These are phyloP conservation scores for Camponotus floridanus DNA, from an alignment of 1,140 invertebrate genomes.

Conservation along the genomic window DNA sequence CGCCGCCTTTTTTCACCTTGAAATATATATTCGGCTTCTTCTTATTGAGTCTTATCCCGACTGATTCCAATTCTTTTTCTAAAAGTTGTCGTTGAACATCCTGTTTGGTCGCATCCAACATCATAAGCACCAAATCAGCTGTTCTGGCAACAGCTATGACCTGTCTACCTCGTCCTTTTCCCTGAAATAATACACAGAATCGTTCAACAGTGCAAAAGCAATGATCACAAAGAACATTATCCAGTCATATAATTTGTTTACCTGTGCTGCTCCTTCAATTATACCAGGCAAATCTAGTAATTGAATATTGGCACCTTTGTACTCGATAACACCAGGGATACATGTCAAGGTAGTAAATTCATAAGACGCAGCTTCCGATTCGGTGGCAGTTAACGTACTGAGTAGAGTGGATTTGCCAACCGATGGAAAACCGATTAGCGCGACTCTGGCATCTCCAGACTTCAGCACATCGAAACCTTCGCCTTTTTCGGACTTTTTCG, in stretches of 20 bases:
- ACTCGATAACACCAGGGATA: conserved; percentile 99
- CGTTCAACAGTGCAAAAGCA: background rate
- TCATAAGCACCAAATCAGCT: conserved; percentile 98
- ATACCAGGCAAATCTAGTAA: conserved; percentile 98
- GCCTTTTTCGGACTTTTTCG: conserved; percentile 98
- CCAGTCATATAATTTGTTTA: conserved; percentile 65
- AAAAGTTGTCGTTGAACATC: conserved; percentile 96
- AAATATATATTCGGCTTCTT: conserved; percentile 99
- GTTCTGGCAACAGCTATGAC: conserved; percentile 99
- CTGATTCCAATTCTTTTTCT: conserved; percentile 97
- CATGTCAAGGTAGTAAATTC: conserved; percentile 99
- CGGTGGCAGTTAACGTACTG: conserved; percentile 96
- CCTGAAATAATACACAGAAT: conserved; percentile 71
- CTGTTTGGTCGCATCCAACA: conserved; percentile 99
- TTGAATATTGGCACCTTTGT: conserved; percentile 99
- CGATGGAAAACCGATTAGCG: conserved; percentile 98
- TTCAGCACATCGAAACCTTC: conserved; percentile 99
- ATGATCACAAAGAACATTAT: background rate
- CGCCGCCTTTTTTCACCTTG: conserved; percentile 99
- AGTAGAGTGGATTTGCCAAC: conserved; percentile 98
- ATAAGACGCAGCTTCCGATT: conserved; percentile 98
- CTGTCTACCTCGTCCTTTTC: conserved; percentile 87
- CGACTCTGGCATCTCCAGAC: conserved; percentile 99
- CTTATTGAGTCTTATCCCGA: conserved; percentile 98
- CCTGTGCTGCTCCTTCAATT: conserved; percentile 98